Evolutionary conservation across 2,797 vertebrate genomes (phyloP).

Genomic region (Acipenser transmontanus): DNA sequence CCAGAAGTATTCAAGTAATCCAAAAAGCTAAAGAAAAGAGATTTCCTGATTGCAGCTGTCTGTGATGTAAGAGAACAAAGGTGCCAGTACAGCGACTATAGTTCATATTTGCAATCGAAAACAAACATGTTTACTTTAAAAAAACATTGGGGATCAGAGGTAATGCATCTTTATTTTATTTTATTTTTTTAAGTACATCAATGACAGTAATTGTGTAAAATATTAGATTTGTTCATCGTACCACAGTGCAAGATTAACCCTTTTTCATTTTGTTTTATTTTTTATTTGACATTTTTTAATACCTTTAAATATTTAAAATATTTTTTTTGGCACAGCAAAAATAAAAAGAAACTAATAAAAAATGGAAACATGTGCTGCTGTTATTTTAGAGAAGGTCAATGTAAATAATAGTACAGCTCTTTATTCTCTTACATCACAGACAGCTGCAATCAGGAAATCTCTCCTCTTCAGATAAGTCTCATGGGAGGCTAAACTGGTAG

Average conservation of each 20-base stretch:
- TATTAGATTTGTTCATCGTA: too few species aligned
- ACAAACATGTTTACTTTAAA: too few species aligned
- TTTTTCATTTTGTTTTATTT: not conserved
- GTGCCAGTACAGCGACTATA: conserved; percentile 6
- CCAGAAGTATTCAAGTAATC: conserved; percentile 1
- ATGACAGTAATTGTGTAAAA: conserved; percentile 20
- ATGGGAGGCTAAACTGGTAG: not conserved
- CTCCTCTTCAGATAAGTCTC: not conserved
- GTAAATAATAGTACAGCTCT: conserved; percentile 18
- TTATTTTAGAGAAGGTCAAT: not conserved
- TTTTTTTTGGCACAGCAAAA: not conserved
- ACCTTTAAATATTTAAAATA: too few species aligned
- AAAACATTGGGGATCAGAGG: not conserved
- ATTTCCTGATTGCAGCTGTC: conserved; percentile 32
- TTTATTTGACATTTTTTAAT: too few species aligned
- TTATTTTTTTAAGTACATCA: not conserved
- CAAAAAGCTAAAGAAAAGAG: not conserved
- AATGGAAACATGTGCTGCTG: too few species aligned
- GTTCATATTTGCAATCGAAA: not conserved
- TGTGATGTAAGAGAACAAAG: conserved; percentile 50
- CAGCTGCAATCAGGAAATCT: conserved; percentile 27
- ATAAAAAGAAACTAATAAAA: conserved; percentile 21
- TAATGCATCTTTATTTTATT: not conserved
- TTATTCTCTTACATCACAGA: conserved; percentile 63
- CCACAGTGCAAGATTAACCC: too few species aligned